Base-by-base conservation (phyloP, 2,797 vertebrate species). In the Manis pentadactyla region DNA sequence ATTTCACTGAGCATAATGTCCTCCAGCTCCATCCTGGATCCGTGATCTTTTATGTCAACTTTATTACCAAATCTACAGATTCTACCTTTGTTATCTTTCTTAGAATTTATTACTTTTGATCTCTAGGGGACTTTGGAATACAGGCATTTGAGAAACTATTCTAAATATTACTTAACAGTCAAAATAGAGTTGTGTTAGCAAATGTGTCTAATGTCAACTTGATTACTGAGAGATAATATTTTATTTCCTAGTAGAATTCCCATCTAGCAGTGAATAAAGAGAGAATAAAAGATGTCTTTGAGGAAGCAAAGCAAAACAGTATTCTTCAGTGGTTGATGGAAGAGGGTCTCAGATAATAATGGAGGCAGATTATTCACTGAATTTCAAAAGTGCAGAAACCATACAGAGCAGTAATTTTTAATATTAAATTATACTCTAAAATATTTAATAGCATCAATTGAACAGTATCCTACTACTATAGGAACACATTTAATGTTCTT, bases 201-300 rank as follows among this genome's bases (percentile, higher is more conserved):
- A 81, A 90, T 82, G 71, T 92, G 37, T 42, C 31, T 81, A 68
- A 94, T 94, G 89, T 96, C 34, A 86, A 46, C 29, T 49, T 29
- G 15, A 25, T 15, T 57, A 63, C 39, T 64, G 51, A 93, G 25
- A 92, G 11, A 64, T 23, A 71, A 15, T 87, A 29, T 90, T 87
- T 57, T 79, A 42, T 92, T 93, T 96, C 29, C 18, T 74, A 74
- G 12, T 34, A 71, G 23, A 87, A 11, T 94, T 86, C 87, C 46
- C 13, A 75, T 88, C 53, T 91, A 53, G 34, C 37, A 74, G 23
- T 75, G 49, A 88, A 94, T 17, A 96, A 85, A 77, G 23, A 90
- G 4, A 83, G 90, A 91, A 66, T 84, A 73, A 49, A 78, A 93
- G 34, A 61, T 92, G 1, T 55, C 5, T 68, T 71, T 94, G 61